phyloP scores from a whole-genome alignment of 2,888 invertebrate species.

The Pyrochroa serraticornis region DNA sequence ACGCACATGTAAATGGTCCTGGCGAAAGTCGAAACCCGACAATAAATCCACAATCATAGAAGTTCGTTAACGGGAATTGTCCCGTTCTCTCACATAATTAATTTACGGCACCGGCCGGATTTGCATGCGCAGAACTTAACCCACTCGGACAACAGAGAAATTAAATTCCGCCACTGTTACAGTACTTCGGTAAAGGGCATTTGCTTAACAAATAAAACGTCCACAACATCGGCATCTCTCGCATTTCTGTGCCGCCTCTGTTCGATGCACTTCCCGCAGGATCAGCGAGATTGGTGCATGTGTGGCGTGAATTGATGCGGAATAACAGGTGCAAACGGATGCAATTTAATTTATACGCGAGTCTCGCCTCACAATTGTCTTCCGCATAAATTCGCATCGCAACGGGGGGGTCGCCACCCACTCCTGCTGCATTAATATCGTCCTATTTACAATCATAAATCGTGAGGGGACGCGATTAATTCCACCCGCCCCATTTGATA shows the following conservation, averaged over 20 bases:
- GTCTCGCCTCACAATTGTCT: slow-evolving; percentile 32
- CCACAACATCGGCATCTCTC: slow-evolving; percentile 13
- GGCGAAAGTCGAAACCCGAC: slow-evolving; percentile 35
- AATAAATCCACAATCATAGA: slow-evolving; percentile 56
- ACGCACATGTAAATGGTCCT: neutral
- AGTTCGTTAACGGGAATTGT: slow-evolving; percentile 58
- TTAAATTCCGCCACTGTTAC: slow-evolving; percentile 54
- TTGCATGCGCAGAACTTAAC: slow-evolving; percentile 59
- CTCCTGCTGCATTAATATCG: too few relatives aligned
- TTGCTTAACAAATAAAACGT: slow-evolving; percentile 57
- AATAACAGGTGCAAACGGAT: slow-evolving; percentile 46
- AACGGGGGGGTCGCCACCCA: too few relatives aligned
- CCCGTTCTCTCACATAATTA: slow-evolving; percentile 55
- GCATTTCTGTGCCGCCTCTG: slow-evolving; percentile 20
- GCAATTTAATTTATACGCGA: slow-evolving; percentile 48
- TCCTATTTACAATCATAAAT: too few relatives aligned
- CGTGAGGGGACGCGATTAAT: too few relatives aligned
- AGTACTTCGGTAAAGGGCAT: slow-evolving; percentile 52
- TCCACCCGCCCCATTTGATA: too few relatives aligned
- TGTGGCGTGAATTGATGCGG: slow-evolving; percentile 34
- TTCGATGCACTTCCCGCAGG: slow-evolving; percentile 5
- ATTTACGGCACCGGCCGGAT: slow-evolving; percentile 56
- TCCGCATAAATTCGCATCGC: slow-evolving; percentile 23
- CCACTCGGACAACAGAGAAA: slow-evolving; percentile 59
- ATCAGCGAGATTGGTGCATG: slow-evolving; percentile 8